Base-by-base conservation (phyloP, 2,888 invertebrate species). In the Campaea margaritaria region DNA sequence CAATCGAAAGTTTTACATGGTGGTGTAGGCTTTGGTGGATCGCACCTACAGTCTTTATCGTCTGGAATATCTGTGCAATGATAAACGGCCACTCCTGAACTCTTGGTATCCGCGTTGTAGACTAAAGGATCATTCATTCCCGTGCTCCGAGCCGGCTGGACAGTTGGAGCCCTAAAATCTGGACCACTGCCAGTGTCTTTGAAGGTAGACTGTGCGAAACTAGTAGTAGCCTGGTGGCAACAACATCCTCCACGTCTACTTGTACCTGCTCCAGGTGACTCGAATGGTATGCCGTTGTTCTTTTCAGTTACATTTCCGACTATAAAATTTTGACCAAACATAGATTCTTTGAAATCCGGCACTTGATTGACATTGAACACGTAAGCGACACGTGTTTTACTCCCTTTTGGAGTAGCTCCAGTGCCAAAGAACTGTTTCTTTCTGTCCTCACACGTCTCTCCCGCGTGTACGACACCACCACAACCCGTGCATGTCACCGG, bases 1-100 rank as follows among this genome's bases (percentile, higher is more conserved):
- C 92, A 92, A 56, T 92, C 88, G 56, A 89, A 87, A 0, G 92
- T 87, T 52, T 80, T 85, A 55, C 92, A 92, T 11, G 86, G 85
- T 0, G 91, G 90, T 14, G 81, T 59, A 2, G 85, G 85, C 62
- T 85, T 87, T 2, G 82, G 81, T 8, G 92, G 91, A 42, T 76
- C 79, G 64, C 92, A 92, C 67, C 76, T 86, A 54, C 91, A 92
- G 13, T 89, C 87, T 68, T 86, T 91, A 11, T 87, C 85, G 3
- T 86, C 85, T 0, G 74, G 69, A 39, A 79, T 62, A 15, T 85
- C 83, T 5, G 78, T 69, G 63, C 86, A 85, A 65, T 82, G 82
- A 47, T 78, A 83, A 21, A 79, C 75, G 10, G 74, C 45, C 13
- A 46, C 46, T 64, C 71, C 73, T 9, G 74, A 63, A 16, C 72